These are phyloP conservation scores for Drosophila neutralis DNA, from an alignment of 2,888 invertebrate genomes.

Conservation along the genomic window DNA sequence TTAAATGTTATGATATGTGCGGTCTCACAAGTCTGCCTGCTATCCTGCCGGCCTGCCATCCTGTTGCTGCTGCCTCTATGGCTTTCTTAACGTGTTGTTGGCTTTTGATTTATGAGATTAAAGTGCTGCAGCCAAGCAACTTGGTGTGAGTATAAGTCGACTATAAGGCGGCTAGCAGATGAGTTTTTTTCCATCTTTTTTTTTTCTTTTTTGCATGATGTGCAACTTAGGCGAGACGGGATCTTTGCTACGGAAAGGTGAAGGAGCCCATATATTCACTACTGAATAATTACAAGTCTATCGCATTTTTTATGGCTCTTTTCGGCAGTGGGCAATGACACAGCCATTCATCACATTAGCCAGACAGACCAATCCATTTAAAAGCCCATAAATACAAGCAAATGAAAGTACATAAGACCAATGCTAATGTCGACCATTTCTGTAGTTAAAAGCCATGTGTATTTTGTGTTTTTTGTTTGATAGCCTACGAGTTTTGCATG, in stretches of 20 bases:
- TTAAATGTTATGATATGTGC: conserved; percentile 77
- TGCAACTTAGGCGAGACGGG: conserved; percentile 21
- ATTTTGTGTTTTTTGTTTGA: conserved; percentile 3
- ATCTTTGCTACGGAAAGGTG: conserved; percentile 10
- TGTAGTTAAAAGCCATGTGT: conserved; percentile 45
- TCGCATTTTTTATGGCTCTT: conserved; percentile 25
- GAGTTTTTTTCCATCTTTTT: conserved; percentile 11
- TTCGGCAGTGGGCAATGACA: conserved; percentile 37
- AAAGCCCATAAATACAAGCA: conserved; percentile 49
- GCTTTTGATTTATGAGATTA: conserved; percentile 75
- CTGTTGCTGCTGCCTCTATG: conserved; percentile 20
- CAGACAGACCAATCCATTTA: conserved; percentile 66
- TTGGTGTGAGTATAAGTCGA: conserved; percentile 6
- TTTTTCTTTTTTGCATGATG: conserved; percentile 30
- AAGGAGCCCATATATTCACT: conserved; percentile 23
- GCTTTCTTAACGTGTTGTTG: conserved; percentile 42
- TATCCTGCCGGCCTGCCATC: conserved; percentile 2
- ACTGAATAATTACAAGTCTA: conserved; percentile 48
- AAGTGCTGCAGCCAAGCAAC: conserved; percentile 35
- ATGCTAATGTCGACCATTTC: conserved; percentile 35
- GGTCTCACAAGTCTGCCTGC: conserved; percentile 24
- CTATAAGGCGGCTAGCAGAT: conserved; percentile 9
- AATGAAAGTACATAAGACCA: conserved; percentile 5
- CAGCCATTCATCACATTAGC: conserved; percentile 71
- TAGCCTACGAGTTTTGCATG: conserved; percentile 1